Percentiles rank a stretch among this genome's conserved stretches.
Conservation (phyloP, 2,113 vertebrate genomes). For the Sula dactylatra region DNA sequence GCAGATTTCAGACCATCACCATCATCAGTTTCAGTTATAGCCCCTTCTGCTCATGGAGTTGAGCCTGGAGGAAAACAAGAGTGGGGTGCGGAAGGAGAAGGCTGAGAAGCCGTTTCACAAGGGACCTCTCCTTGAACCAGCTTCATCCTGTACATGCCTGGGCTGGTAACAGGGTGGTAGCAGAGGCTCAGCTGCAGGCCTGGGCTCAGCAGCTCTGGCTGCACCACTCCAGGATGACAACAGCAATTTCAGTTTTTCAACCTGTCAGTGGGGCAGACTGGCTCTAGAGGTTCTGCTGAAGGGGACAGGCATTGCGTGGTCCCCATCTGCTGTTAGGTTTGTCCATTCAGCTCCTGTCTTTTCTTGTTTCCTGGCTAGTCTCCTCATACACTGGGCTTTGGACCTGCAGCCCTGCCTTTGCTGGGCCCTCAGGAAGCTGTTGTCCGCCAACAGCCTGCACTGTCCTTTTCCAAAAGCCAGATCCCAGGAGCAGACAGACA, state of each 20-base stretch:
- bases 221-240: background rate
- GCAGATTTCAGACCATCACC: background rate
- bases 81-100: background rate
- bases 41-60: background rate
- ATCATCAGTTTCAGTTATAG: background rate
- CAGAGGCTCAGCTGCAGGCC: background rate
- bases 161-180: background rate
- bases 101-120: background rate
- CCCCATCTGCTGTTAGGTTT: background rate
- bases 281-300: background rate
- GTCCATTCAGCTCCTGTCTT: background rate
- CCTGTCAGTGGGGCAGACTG: background rate
- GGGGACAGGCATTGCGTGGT: rapidly evolving
- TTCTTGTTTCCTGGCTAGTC: background rate
- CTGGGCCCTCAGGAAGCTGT: background rate
- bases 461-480: background rate
- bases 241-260: background rate
- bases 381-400: background rate
- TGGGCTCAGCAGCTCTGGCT: background rate
- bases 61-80: background rate
- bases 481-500: background rate
- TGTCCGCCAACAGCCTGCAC: background rate
- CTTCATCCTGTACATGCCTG: background rate
- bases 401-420: background rate
- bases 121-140: background rate